These are phyloP conservation scores for Ursus arctos DNA, from an alignment of 2,113 vertebrate genomes.

Conservation along the genomic window DNA sequence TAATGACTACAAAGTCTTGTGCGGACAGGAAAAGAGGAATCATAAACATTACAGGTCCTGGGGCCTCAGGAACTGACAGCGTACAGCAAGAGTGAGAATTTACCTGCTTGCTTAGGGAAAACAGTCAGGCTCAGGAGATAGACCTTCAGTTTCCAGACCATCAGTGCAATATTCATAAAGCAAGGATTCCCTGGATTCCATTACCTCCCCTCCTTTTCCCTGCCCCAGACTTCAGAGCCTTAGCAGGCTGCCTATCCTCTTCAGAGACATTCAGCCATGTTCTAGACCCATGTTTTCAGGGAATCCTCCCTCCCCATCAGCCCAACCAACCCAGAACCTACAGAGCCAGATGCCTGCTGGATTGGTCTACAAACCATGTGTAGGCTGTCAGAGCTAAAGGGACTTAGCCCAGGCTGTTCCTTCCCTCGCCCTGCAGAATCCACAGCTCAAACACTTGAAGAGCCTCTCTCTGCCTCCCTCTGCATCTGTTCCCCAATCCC, in stretches of 20 bases:
- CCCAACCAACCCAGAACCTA: neutral
- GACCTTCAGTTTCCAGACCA: neutral
- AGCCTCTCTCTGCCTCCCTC: neutral
- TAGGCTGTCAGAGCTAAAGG: neutral
- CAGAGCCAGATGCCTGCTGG: neutral
- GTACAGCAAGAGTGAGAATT: neutral
- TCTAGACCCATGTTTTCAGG: neutral
- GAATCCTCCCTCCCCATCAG: neutral
- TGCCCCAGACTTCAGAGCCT: neutral
- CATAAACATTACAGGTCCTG: neutral
- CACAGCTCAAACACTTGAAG: neutral
- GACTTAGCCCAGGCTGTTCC: neutral
- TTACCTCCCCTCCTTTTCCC: neutral
- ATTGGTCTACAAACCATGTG: neutral
- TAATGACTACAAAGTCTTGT: neutral
- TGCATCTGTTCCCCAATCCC: neutral
- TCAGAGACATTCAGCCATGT: neutral
- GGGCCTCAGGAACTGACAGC: neutral
- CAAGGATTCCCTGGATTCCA: neutral
- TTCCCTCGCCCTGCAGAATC: neutral
- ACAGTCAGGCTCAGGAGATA: neutral
- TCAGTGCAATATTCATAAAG: neutral
- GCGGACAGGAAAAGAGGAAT: slow-evolving; percentile 2
- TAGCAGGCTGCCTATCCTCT: neutral
- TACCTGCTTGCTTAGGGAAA: neutral